Evolutionary conservation across 2,113 vertebrate species (phyloP).

Genomic region (Regulus satrapa): DNA sequence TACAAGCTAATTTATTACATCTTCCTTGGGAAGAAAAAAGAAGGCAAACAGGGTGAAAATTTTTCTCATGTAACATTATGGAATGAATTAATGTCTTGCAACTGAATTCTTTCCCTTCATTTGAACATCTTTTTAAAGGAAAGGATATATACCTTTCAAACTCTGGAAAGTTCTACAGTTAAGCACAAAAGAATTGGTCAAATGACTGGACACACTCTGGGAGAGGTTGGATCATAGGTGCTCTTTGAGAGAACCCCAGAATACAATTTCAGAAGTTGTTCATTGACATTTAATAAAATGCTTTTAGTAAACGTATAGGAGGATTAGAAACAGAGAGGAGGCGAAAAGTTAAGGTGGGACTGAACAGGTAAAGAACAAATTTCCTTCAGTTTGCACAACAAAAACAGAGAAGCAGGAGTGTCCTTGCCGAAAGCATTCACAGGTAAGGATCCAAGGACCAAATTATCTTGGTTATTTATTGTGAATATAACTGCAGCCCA

Average conservation of each 20-base stretch:
- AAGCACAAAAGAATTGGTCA: background rate
- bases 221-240: background rate
- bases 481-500: background rate
- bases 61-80: background rate
- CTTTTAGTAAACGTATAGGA: background rate
- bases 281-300: background rate
- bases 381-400: background rate
- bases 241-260: background rate
- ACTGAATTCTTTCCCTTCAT: background rate
- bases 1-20: background rate
- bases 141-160: background rate
- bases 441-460: background rate
- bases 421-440: accelerated
- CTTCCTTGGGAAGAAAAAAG: background rate
- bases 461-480: background rate
- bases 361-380: background rate
- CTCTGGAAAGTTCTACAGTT: background rate
- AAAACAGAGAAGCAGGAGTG: background rate
- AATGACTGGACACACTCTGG: background rate
- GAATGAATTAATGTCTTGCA: background rate
- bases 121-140: background rate
- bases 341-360: background rate
- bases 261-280: background rate
- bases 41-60: background rate
- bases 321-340: background rate